phyloP scores from a whole-genome alignment of 1,140 invertebrate species.

The Polypedilum vanderplanki region DNA sequence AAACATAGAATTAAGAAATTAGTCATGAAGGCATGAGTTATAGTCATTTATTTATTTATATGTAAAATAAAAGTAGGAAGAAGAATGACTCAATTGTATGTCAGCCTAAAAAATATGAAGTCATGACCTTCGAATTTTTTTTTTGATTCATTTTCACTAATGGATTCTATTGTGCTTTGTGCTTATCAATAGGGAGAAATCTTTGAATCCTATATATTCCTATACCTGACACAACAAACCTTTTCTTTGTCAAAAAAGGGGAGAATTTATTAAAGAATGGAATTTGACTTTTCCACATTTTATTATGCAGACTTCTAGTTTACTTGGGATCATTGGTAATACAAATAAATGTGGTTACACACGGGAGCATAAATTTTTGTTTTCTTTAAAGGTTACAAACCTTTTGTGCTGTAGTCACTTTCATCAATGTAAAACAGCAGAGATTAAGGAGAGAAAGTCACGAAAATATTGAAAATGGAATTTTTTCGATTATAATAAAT shows the following conservation, averaged over 20 bases:
- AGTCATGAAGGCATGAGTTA: no score
- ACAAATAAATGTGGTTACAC: no score
- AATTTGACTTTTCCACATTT: not conserved
- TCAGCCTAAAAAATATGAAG: not conserved
- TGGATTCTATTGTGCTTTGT: not conserved
- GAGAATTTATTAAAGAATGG: not conserved
- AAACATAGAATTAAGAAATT: no score
- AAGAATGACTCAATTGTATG: constrained; percentile 14
- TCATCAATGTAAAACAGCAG: no score
- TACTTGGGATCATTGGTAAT: no score
- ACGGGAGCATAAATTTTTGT: no score
- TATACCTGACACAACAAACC: not conserved
- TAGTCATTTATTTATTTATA: not conserved
- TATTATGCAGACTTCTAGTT: not conserved
- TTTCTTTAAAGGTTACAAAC: no score
- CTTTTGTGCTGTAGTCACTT: no score
- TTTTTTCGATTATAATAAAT: no score
- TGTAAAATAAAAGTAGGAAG: not conserved
- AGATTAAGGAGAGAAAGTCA: no score
- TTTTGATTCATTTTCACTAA: constrained; percentile 5
- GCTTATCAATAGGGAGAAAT: not conserved
- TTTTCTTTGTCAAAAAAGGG: not conserved
- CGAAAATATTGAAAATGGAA: no score
- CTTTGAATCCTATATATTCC: not conserved
- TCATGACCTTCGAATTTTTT: not conserved